phyloP scores from a whole-genome alignment of 2,888 invertebrate genomes.

The Ophion ellenae region DNA sequence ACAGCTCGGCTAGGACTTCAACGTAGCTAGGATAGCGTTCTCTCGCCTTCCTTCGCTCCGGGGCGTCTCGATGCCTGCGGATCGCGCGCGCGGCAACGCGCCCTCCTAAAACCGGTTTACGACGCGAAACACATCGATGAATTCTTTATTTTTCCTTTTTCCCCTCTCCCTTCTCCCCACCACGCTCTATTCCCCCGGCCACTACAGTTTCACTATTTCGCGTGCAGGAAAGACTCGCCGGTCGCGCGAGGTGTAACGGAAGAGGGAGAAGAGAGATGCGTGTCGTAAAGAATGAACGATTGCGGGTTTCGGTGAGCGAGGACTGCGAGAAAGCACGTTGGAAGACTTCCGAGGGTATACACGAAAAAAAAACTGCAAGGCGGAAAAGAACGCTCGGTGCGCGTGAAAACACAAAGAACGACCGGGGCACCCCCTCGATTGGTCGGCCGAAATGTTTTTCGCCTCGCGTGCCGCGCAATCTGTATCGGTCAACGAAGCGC shows the following conservation, averaged over 20 bases:
- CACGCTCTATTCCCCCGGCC: neutral
- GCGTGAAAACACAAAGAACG: neutral
- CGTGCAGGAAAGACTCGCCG: constrained; percentile 19
- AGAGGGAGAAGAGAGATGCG: neutral
- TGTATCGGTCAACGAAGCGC: constrained; percentile 5
- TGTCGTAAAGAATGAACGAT: neutral
- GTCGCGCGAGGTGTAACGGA: neutral
- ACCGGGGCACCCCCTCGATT: constrained; percentile 22
- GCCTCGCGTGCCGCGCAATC: neutral
- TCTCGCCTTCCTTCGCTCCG: constrained; percentile 21
- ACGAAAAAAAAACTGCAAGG: neutral
- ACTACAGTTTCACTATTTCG: constrained; percentile 44
- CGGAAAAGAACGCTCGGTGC: neutral
- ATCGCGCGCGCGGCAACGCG: constrained; percentile 58
- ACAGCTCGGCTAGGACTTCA: constrained; percentile 73
- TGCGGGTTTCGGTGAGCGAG: neutral
- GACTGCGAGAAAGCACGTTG: neutral
- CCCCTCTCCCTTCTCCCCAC: neutral
- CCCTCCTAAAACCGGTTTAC: constrained; percentile 65
- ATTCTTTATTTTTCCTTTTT: constrained; percentile 38
- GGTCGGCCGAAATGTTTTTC: neutral
- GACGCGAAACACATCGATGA: constrained; percentile 51
- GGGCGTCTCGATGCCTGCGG: constrained; percentile 43
- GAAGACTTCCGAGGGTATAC: neutral
- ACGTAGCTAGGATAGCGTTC: neutral